Percentiles rank a stretch among this genome's conserved stretches.
phyloP scores from a whole-genome alignment of 2,797 vertebrate species.

The Podarcis lilfordi region DNA sequence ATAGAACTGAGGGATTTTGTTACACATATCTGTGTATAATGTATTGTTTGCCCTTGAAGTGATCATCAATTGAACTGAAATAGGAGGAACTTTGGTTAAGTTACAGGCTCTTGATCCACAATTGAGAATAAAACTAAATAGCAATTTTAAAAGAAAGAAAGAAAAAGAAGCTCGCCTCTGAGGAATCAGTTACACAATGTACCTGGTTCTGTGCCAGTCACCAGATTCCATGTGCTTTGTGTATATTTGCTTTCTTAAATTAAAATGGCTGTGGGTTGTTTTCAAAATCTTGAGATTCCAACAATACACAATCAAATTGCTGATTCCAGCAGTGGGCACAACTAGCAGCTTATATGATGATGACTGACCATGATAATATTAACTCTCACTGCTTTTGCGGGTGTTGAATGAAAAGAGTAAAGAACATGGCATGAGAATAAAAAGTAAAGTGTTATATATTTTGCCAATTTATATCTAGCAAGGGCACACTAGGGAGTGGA shows the following conservation, averaged over 20 bases:
- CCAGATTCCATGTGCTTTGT: background rate
- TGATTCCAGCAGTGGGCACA: background rate
- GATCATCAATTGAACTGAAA: background rate
- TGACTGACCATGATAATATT: background rate
- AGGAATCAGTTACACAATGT: background rate
- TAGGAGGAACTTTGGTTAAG: background rate
- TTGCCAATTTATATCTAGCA: background rate
- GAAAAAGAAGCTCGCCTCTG: background rate
- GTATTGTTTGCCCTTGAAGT: background rate
- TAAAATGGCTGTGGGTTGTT: background rate
- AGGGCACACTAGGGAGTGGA: no score
- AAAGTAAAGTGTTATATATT: background rate
- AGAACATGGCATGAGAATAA: background rate
- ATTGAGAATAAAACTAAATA: background rate
- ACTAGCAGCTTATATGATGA: background rate
- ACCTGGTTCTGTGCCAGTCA: background rate
- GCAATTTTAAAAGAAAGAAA: background rate
- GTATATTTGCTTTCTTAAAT: background rate
- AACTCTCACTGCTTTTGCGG: background rate
- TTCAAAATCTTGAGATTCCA: conserved; percentile 1
- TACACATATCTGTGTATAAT: background rate
- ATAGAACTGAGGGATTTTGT: background rate
- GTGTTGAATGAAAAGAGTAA: background rate
- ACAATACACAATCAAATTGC: background rate
- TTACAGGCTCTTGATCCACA: background rate